Percentiles rank a stretch among this genome's conserved stretches.
phyloP scores from a whole-genome alignment of 2,888 invertebrate genomes.

The Mactromeris polynyma region DNA sequence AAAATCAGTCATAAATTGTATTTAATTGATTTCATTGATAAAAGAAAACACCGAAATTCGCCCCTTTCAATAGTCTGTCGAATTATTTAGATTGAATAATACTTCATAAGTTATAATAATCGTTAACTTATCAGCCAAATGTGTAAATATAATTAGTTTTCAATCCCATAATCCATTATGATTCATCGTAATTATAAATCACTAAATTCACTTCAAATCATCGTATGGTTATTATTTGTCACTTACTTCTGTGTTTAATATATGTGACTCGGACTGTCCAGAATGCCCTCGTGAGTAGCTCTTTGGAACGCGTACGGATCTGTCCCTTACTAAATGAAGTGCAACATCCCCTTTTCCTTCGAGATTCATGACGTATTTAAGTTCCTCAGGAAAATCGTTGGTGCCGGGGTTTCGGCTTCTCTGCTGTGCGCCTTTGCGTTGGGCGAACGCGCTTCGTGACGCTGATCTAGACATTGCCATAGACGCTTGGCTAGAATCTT shows the following conservation, averaged over 20 bases:
- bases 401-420: background rate
- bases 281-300: background rate
- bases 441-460: background rate
- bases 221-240: too few relatives aligned
- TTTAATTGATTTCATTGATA: too few relatives aligned
- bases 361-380: background rate
- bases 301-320: background rate
- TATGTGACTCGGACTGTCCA: background rate
- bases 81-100: too few relatives aligned
- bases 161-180: too few relatives aligned
- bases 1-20: too few relatives aligned
- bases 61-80: too few relatives aligned
- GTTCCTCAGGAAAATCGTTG: conserved; percentile 19
- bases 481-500: background rate
- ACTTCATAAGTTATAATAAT: too few relatives aligned
- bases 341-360: background rate
- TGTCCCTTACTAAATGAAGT: conserved; percentile 6
- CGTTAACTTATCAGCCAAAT: background rate
- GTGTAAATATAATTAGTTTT: too few relatives aligned
- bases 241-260: background rate
- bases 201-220: too few relatives aligned
- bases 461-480: background rate
- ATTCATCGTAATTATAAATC: too few relatives aligned
- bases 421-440: background rate
- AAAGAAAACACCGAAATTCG: too few relatives aligned